Conservation (phyloP, 1,140 invertebrate species). For the Ptiloglossa arizonensis region DNA sequence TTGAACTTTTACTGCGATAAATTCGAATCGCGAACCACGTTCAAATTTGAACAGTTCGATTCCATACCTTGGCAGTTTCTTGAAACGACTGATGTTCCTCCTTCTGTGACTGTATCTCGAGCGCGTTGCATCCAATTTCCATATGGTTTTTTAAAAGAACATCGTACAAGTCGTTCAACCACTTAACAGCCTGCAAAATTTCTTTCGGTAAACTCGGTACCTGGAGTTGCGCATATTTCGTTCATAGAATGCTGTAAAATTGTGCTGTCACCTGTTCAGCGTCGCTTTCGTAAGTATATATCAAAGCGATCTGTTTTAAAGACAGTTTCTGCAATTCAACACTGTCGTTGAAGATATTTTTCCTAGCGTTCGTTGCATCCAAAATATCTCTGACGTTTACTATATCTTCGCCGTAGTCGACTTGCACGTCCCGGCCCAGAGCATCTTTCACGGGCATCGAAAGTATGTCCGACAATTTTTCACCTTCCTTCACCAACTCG, state of each 20-base stretch:
- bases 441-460: slow-evolving; percentile 91
- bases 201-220: not conserved
- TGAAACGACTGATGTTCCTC: slow-evolving; percentile 89
- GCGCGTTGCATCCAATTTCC: slow-evolving; percentile 87
- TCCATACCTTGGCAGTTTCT: slow-evolving; percentile 86
- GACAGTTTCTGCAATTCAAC: slow-evolving; percentile 88
- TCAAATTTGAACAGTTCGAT: not conserved
- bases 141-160: slow-evolving; percentile 87
- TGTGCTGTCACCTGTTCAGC: slow-evolving; percentile 83
- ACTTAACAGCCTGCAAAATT: slow-evolving; percentile 85
- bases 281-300: slow-evolving; percentile 89
- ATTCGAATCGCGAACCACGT: not conserved
- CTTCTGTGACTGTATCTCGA: slow-evolving; percentile 89
- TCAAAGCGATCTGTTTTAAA: slow-evolving; percentile 88
- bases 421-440: slow-evolving; percentile 86
- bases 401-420: slow-evolving; percentile 88
- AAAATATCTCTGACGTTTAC: slow-evolving; percentile 87
- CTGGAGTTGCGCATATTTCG: not conserved
- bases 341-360: slow-evolving; percentile 86
- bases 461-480: slow-evolving; percentile 90
- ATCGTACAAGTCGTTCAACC: slow-evolving; percentile 88
- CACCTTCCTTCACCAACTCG: slow-evolving; percentile 88
- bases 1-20: not conserved
- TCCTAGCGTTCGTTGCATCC: slow-evolving; percentile 85
- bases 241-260: not conserved